Evolutionary conservation across 2,888 invertebrate species (phyloP).

Genomic region (Athetis lepigone): DNA sequence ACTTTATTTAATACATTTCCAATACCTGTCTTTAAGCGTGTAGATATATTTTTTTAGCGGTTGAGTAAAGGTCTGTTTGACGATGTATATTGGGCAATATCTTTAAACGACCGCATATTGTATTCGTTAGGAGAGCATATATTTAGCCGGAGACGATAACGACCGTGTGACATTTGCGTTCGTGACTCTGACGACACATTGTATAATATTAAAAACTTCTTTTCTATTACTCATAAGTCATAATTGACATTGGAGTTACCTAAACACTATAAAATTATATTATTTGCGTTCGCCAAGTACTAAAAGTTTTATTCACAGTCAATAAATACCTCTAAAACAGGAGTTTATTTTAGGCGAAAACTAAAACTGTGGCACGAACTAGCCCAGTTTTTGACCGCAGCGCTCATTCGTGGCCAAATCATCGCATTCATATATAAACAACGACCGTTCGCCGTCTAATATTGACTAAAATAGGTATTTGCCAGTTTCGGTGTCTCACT

Average conservation of each 20-base stretch:
- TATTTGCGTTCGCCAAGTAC: constrained; percentile 2
- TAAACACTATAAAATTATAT: not conserved
- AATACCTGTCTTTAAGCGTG: constrained; percentile 2
- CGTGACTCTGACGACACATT: constrained; percentile 6
- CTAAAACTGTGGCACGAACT: constrained; percentile 32
- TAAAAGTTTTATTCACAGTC: not conserved
- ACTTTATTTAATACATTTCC: constrained; percentile 35
- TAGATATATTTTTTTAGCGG: constrained; percentile 13
- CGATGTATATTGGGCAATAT: not conserved
- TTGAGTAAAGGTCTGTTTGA: constrained; percentile 6
- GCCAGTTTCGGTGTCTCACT: not conserved
- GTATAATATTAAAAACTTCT: not conserved
- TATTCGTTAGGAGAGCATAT: constrained; percentile 4
- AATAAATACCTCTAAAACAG: not conserved
- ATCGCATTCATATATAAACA: not conserved
- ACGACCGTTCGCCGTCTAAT: not conserved
- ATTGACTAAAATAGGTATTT: not conserved
- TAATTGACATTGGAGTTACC: not conserved
- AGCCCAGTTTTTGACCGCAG: constrained; percentile 27
- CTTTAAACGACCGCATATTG: not conserved
- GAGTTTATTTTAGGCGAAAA: constrained; percentile 18
- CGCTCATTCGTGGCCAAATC: constrained; percentile 1
- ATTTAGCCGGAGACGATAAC: constrained; percentile 11
- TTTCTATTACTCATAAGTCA: not conserved
- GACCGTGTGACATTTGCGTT: constrained; percentile 17